These are phyloP conservation scores for Saccopteryx bilineata DNA, from an alignment of 2,113 vertebrate species.

Conservation along the genomic window DNA sequence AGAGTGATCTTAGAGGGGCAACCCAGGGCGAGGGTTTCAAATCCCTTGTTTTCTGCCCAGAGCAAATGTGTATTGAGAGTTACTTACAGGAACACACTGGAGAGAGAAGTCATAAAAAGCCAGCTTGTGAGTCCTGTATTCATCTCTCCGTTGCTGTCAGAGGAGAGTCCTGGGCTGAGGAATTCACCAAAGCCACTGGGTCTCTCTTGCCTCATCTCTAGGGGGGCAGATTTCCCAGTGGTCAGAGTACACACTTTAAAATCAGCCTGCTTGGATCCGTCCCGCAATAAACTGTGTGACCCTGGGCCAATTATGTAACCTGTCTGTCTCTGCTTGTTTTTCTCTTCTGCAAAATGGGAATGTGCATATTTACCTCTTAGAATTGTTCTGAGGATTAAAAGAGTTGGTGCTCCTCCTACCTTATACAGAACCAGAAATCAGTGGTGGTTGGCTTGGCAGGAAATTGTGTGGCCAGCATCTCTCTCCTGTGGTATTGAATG, in stretches of 20 bases:
- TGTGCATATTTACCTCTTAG: background rate
- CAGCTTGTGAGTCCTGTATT: background rate
- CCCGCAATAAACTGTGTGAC: background rate
- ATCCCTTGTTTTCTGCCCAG: background rate
- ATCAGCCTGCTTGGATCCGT: background rate
- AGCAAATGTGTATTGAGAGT: background rate
- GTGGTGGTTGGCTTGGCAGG: background rate
- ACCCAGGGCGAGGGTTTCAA: background rate
- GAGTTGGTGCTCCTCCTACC: background rate
- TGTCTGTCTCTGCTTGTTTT: background rate
- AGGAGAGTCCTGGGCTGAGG: background rate
- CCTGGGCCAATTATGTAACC: background rate
- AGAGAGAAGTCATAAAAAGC: background rate
- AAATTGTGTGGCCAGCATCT: background rate
- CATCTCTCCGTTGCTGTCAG: background rate
- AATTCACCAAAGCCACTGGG: background rate
- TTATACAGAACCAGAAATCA: background rate
- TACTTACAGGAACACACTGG: background rate
- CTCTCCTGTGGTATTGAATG: too few relatives aligned
- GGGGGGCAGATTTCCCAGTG: background rate
- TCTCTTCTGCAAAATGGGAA: slow-evolving; percentile 37
- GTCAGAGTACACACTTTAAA: background rate
- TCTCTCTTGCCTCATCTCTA: background rate
- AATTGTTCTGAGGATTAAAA: background rate
- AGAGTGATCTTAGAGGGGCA: background rate